Evolutionary conservation across 2,113 vertebrate genomes (phyloP), one percentile per base, ranked within the genome.

Genomic region (Fulica atra): DNA sequence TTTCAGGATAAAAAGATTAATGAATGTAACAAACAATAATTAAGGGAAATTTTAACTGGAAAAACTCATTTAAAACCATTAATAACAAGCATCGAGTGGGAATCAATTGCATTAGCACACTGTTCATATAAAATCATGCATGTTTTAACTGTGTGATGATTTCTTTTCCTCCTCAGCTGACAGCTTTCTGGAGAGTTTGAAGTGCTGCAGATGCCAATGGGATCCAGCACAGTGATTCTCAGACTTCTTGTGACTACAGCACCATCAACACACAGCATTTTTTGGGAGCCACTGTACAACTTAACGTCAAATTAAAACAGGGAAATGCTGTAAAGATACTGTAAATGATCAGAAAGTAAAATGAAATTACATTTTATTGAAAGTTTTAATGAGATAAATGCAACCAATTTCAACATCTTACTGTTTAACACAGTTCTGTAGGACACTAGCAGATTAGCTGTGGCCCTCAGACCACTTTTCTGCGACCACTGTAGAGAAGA

Each of bases 51-150:
- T 76, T 93, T 44, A 80, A 56, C 64, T 51, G 20, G 70, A 82
- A 95, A 60, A 89, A 29, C 28, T 36, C 28, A 91, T 83, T 88
- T 81, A 2, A 84, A 92, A 81, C 12, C 57, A 78, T 42, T 35
- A 93, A 44, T 57, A 81, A 87, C 23, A 65, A 84, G 66, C 12
- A 90, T 71, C 57, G 91, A 91, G 60, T 31, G 74, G 20, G 44
- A 23, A 88, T 64, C 68, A 88, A 92, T 81, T 81, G 84, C 36
- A 79, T 91, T 76, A 95, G 44, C 53, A 89, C n/a, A 72, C 48
- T 50, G 54, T 81, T 88, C 51, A 93, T 91, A 95, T 89, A 81
- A 64, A 90, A 95, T 92, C 74, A 91, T 6, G 29, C 38, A 71
- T 68, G 81, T 81, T 61, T 48, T 94, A 80, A 74, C 48, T 44